Base-by-base conservation (phyloP, 2,797 vertebrate genomes). In the Halcyon chelicuti region DNA sequence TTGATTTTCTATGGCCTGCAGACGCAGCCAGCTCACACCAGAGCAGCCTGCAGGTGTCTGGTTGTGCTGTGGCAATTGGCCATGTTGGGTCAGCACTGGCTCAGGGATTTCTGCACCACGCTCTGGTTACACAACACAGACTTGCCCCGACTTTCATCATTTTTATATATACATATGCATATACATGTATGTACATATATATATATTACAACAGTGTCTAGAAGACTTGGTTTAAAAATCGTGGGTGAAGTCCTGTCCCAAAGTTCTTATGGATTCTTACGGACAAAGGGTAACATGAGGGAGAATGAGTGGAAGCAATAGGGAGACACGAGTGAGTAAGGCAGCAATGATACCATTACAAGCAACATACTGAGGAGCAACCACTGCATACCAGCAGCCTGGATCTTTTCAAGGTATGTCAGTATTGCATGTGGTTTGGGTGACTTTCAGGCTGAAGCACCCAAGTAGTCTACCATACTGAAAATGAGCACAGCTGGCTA, bases 191-290 rank as follows among this genome's bases (percentile, higher is more conserved):
- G 37, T 1, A 6, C 6, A 12, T 14, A 57, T 23, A 51, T 44
- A 22, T 35, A 37, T 79, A 57, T 57, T 61, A 62, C 35, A 93
- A 26, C 31, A 66, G 10, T 60, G n/a, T 25, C 72, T 65, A 61
- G 40, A 77, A 93, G 13, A 9, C 14, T 58, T 51, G 20, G 16
- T 88, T 92, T 77, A 61, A 87, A 95, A 88, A 51, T 23, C 10
- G 5, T 31, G 25, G 7, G 29, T 60, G 58, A 94, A 5, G 5
- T 57, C 31, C 42, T 86, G 17, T 47, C 25, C 17, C 35, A 18
- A n/a, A 86, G 78, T 60, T 5, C 62, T 78, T 63, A 29, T 1
- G 86, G 20, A 66, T 60, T 5, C 62, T 78, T 63, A 29, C 1
- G 86, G 20, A 66, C 14, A 8, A 54, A 90, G 11, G 14, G 5